Evolutionary conservation across 1,140 invertebrate species (phyloP).

Genomic region (Lysiphlebus fabarum): DNA sequence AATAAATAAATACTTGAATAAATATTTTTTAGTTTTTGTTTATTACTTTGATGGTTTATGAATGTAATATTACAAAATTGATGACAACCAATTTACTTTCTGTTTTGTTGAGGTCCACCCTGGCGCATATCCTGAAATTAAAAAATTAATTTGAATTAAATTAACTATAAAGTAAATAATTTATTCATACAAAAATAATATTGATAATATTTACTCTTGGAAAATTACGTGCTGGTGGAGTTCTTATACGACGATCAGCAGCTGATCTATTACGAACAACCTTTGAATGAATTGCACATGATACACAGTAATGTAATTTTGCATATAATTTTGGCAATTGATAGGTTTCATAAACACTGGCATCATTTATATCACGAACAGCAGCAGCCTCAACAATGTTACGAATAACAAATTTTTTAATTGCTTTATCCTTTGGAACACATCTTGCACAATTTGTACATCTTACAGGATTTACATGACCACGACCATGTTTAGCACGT

Average conservation of each 20-base stretch:
- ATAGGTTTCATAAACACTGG: constrained; percentile 89
- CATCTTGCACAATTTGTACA: constrained; percentile 99
- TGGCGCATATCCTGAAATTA: too few relatives aligned
- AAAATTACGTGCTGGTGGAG: constrained; percentile 88
- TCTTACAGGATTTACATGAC: constrained; percentile 94
- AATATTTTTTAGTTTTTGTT: too few relatives aligned
- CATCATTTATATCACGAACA: constrained; percentile 97
- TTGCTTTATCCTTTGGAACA: constrained; percentile 99
- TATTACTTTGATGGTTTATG: too few relatives aligned
- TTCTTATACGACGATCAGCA: constrained; percentile 92
- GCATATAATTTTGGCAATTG: constrained; percentile 98
- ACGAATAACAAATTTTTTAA: constrained; percentile 99
- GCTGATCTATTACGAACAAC: constrained; percentile 98
- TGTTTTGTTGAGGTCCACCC: too few relatives aligned
- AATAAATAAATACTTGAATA: too few relatives aligned
- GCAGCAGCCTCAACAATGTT: constrained; percentile 99
- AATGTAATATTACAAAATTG: too few relatives aligned
- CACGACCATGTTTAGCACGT: constrained; percentile 96
- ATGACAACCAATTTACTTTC: too few relatives aligned
- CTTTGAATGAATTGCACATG: constrained; percentile 99
- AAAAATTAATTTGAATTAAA: too few relatives aligned
- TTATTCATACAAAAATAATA: too few relatives aligned
- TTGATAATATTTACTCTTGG: too few relatives aligned
- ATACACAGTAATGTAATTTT: constrained; percentile 98
- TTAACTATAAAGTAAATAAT: too few relatives aligned